phyloP scores from a whole-genome alignment of 1,140 invertebrate species.

The Drosophila tropicalis region DNA sequence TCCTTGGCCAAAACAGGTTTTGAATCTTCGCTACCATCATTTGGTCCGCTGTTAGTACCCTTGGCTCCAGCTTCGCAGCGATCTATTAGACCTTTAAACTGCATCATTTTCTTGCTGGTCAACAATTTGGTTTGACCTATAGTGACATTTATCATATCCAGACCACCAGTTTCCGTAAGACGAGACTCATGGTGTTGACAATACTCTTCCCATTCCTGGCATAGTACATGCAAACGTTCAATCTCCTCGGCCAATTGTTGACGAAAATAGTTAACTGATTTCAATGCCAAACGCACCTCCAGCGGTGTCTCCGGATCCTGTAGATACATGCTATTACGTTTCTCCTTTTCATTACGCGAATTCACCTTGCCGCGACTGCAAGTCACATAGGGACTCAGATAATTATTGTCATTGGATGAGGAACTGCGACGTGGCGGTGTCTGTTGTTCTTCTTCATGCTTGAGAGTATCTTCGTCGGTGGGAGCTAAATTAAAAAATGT shows the following conservation, averaged over 20 bases:
- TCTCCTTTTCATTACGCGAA: constrained; percentile 82
- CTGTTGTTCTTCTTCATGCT: constrained; percentile 1
- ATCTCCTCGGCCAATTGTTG: constrained; percentile 84
- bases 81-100: constrained; percentile 87
- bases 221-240: constrained; percentile 82
- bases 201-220: constrained; percentile 84
- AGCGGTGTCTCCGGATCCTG: constrained; percentile 30
- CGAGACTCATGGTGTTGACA: constrained; percentile 49
- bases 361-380: constrained; percentile 83
- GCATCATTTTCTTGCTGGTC: constrained; percentile 87
- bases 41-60: constrained; percentile 16
- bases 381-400: constrained; percentile 79
- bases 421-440: constrained; percentile 34
- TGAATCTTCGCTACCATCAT: constrained; percentile 83
- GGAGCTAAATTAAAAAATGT: not conserved
- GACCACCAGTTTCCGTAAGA: constrained; percentile 58
- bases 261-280: constrained; percentile 85
- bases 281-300: constrained; percentile 81
- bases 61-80: constrained; percentile 85
- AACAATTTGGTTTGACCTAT: constrained; percentile 88
- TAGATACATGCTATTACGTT: constrained; percentile 78
- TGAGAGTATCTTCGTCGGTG: not conserved
- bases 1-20: constrained; percentile 86
- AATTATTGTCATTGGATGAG: constrained; percentile 34
- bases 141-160: constrained; percentile 87